Evolutionary conservation across 92 coral and sea anemone species (phyloP).

Genomic region (Micromussa lordhowensis): DNA sequence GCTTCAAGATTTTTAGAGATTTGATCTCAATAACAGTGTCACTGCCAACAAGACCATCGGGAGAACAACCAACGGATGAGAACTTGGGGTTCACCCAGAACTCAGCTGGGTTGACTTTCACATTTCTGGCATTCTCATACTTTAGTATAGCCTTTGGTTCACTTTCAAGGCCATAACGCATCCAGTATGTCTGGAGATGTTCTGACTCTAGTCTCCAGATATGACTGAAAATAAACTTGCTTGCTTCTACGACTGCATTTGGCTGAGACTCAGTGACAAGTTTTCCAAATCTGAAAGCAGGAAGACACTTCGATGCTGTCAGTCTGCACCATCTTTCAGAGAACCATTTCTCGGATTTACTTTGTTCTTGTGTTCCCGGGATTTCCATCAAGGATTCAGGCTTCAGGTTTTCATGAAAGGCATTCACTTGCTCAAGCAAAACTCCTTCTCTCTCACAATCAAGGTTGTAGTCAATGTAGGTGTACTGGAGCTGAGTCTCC

Average conservation of each 20-base stretch:
- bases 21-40: slow-evolving; percentile 62
- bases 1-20: slow-evolving; percentile 57
- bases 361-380: slow-evolving; percentile 14
- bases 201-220: slow-evolving; percentile 29
- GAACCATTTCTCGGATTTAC: slow-evolving; percentile 17
- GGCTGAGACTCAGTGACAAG: slow-evolving; percentile 32
- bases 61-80: slow-evolving; percentile 70
- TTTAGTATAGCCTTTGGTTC: not conserved
- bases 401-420: slow-evolving; percentile 17
- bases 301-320: slow-evolving; percentile 40
- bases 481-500: slow-evolving; percentile 46
- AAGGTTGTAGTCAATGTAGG: slow-evolving; percentile 36
- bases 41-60: slow-evolving; percentile 65
- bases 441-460: not conserved
- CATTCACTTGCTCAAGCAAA: slow-evolving; percentile 12
- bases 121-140: not conserved
- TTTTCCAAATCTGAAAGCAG: slow-evolving; percentile 42
- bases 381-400: slow-evolving; percentile 17
- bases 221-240: slow-evolving; percentile 7
- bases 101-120: not conserved
- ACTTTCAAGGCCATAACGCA: slow-evolving; percentile 22
- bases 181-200: slow-evolving; percentile 38
- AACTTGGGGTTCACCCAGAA: slow-evolving; percentile 54
- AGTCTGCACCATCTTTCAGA: slow-evolving; percentile 27
- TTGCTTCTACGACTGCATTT: slow-evolving; percentile 40